A percentile compares a stretch with the other conserved stretches of the same genome.
Evolutionary conservation across 35 echinoderm and acorn worm genomes (phyloP).

Genomic region (Amphiura filiformis): DNA sequence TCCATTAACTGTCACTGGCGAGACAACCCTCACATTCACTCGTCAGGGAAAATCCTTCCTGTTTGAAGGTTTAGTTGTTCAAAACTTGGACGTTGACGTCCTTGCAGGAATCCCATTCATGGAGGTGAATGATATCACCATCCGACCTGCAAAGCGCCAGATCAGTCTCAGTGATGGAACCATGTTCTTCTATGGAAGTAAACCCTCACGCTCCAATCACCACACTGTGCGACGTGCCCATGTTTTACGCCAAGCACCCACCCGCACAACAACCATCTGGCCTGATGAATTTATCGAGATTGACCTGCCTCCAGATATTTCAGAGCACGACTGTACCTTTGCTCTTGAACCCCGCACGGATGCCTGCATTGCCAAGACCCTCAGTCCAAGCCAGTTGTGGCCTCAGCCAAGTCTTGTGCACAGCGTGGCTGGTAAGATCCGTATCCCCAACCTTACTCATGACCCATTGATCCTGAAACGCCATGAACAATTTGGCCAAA

Average conservation of each 20-base stretch:
- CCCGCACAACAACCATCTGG: background rate
- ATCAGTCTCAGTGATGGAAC: constrained; percentile 18
- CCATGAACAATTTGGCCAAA: constrained; percentile 28
- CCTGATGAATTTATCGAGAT: constrained; percentile 5
- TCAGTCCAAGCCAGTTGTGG: background rate
- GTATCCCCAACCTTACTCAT: constrained; percentile 15
- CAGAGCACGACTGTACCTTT: background rate
- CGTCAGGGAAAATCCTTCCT: constrained; percentile 29
- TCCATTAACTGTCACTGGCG: constrained; percentile 38
- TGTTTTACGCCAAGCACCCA: constrained; percentile 6
- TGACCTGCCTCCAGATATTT: background rate
- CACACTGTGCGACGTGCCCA: constrained; percentile 18
- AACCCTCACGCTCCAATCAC: background rate
- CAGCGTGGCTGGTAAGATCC: constrained; percentile 9
- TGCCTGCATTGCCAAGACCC: background rate
- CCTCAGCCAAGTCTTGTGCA: background rate
- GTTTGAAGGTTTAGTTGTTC: constrained; percentile 67
- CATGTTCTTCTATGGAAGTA: background rate
- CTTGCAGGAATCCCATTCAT: constrained; percentile 67
- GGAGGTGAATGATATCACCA: constrained; percentile 47
- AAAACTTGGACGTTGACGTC: constrained; percentile 62
- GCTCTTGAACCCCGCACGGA: background rate
- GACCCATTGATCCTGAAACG: background rate
- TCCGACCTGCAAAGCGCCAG: constrained; percentile 19
- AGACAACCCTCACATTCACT: constrained; percentile 38